phyloP scores from a whole-genome alignment of 2,113 vertebrate species.

The Papio anubis region DNA sequence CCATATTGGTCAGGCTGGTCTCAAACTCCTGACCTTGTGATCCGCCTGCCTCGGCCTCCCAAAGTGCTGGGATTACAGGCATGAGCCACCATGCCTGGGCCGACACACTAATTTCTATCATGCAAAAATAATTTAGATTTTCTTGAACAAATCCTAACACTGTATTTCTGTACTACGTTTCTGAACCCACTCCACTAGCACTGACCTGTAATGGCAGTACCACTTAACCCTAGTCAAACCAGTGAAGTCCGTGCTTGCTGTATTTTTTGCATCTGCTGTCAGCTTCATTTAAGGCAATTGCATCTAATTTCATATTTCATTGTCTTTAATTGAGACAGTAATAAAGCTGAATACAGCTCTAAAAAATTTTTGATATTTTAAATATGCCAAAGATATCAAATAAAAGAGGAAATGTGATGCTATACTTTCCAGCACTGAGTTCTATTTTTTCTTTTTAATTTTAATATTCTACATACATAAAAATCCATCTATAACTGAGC shows the following conservation, averaged over 20 bases:
- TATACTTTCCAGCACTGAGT: neutral
- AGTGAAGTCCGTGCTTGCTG: neutral
- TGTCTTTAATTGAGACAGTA: neutral
- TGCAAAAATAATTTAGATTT: conserved; percentile 6
- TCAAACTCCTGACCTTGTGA: too few species aligned
- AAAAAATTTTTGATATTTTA: neutral
- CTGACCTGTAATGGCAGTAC: neutral
- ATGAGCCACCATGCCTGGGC: too few species aligned
- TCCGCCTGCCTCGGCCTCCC: too few species aligned
- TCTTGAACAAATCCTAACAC: neutral
- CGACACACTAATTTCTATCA: neutral
- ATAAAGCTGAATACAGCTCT: neutral
- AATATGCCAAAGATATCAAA: conserved; percentile 1
- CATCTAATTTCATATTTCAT: neutral
- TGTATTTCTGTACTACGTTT: neutral
- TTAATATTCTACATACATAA: neutral
- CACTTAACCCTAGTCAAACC: neutral
- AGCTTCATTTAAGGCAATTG: neutral
- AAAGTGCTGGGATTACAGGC: too few species aligned
- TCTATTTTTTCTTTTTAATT: neutral
- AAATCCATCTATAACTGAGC: neutral
- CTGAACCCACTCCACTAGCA: neutral
- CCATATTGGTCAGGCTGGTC: too few species aligned
- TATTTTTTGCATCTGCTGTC: neutral
- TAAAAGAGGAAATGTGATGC: neutral